Base-by-base conservation (phyloP, 2,888 invertebrate species). In the Ennomos fuscantarius region DNA sequence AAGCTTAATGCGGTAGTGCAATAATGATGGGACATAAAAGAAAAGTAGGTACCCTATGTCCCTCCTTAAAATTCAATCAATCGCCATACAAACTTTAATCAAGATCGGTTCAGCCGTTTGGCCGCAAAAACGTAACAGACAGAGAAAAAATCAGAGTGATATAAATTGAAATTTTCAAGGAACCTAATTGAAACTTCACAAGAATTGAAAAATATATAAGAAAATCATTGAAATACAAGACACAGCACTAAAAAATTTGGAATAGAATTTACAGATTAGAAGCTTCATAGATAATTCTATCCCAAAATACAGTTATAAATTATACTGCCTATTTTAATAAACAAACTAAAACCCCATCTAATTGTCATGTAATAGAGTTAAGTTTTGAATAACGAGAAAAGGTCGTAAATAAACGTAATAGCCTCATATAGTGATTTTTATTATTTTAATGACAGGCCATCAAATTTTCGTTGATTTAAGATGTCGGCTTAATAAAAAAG, bases 371-470 rank as follows among this genome's bases (percentile, higher is more conserved):
- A 39, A 40, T 57, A 66, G 45, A 56, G 48, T 46, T 10, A 12
- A 60, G 13, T 42, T 51, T 65, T 2, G 52, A 8, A 13, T 49
- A 34, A 1, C 24, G n/a, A 10, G 2, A 44, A 51, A 46, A 44
- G 31, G 44, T 72, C 63, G 65, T 68, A 72, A 70, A 70, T 69
- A 43, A 57, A 11, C 48, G 39, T 54, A 37, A 57, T 43, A 55
- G 61, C 58, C 53, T 24, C 15, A 33, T 24, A 44, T 46, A 42
- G 57, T 54, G 63, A 63, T 65, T 71, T 73, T 75, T 71, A 71
- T 73, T 68, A 73, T 63, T 72, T 66, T 73, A 73, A 75, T 75
- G 70, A 72, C 62, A 65, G 45, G 36, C 53, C 64, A 50, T 57
- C 60, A 60, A 59, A 64, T 66, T 64, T 60, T 50, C 52, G 62